A percentile compares a stretch with the other conserved stretches of the same genome.
Evolutionary conservation across 2,113 vertebrate genomes (phyloP).

Genomic region (Todiramphus saurophagus): DNA sequence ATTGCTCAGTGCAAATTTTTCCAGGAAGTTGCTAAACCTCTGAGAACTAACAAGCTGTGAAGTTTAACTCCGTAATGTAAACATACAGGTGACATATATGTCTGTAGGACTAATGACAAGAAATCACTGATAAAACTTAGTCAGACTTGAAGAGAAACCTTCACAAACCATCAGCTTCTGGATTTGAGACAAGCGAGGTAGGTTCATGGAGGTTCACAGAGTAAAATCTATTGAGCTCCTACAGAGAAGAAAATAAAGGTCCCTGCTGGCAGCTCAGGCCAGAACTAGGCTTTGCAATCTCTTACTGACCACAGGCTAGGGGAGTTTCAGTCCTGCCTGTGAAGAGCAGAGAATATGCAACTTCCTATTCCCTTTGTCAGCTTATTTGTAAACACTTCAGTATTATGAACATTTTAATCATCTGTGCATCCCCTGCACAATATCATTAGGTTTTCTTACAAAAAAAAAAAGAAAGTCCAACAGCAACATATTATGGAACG

Average conservation of each 20-base stretch:
- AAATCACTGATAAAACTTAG: not conserved
- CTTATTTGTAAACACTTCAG: not conserved
- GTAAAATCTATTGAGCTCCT: not conserved
- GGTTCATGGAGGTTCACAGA: not conserved
- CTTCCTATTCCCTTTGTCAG: not conserved
- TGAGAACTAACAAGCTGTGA: not conserved
- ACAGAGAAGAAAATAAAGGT: not conserved
- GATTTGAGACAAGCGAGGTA: not conserved
- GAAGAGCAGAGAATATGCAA: not conserved
- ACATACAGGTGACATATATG: fast-evolving
- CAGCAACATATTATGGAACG: not conserved
- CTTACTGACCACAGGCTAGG: not conserved
- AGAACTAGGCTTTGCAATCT: not conserved
- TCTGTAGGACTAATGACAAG: not conserved
- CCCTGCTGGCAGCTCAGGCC: not conserved
- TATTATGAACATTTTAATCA: not conserved
- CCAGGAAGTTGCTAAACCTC: not conserved
- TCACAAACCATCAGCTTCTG: not conserved
- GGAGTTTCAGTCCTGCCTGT: not conserved
- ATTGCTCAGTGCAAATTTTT: not conserved
- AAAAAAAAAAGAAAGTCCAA: not conserved
- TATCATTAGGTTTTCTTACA: not conserved
- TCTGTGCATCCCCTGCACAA: not conserved
- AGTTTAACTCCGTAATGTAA: not conserved
- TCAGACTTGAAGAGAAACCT: not conserved